Base-by-base conservation (phyloP, 2,113 vertebrate species). In the Pomatorhinus ruficollis region DNA sequence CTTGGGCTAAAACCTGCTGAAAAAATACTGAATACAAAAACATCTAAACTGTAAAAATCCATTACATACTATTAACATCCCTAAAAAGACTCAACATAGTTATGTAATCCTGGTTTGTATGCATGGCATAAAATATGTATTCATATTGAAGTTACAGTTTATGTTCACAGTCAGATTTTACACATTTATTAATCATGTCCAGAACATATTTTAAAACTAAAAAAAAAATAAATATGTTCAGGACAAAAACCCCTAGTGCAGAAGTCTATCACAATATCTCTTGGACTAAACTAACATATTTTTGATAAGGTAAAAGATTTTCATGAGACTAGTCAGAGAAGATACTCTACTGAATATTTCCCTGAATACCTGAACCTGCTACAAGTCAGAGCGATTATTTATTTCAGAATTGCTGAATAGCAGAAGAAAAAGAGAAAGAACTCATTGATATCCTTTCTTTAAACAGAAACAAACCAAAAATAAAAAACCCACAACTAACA, bases 391-490 rank as follows among this genome's bases (percentile, higher is more conserved):
- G 39, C 25, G 15, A 76, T 66, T 65, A 66, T 68, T 80, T 75
- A 44, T 37, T 86, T 89, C 57, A 71, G 61, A 63, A 92, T 33
- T 79, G 15, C 4, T 21, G 44, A 64, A 53, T n/a, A 53, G 25
- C 21, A 39, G 66, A 22, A 40, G 17, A 53, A 78, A 85, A 25
- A 47, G 4, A 52, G 4, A 75, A 70, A 52, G 66, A 21, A 2
- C 1, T 0, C 3, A 85, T 5, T 35, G 1, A 35, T 56, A 10
- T 30, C 12, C 17, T 39, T 65, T 60, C 23, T 49, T 13, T 5
- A 35, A 60, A 23, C 49, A 28, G 20, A 52, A 52, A 17, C 15
- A 52, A 52, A 52, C 25, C 27, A 42, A 49, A 70, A 27, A 19
- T 9, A 63, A 71, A 57, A 49, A 49, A 10, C 4, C 6, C 59